Evolutionary conservation across 2,888 invertebrate genomes (phyloP), one percentile per base, ranked within the genome.

Genomic region (Ormia ochracea): DNA sequence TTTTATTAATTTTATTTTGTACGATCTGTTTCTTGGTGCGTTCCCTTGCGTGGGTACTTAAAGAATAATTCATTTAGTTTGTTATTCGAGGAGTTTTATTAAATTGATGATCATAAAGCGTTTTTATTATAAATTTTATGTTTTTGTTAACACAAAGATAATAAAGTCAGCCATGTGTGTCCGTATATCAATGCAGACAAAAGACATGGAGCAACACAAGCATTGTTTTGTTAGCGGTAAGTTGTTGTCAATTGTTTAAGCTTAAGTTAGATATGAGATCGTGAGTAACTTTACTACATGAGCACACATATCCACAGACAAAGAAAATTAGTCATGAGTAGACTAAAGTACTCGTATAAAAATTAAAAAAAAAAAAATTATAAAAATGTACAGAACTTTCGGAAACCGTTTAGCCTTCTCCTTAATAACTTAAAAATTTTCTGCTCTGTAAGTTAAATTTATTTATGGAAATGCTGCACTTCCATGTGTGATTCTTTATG

Each of bases 141-240:
- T 38, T 41, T 69, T 54, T 45, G 63, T 75, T 61, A 65, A 65
- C 36, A 28, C 36, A 38, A 43, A 33, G 17, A 63, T 36, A 61
- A 56, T 38, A 70, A 85, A 81, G 82, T 65, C 86, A 87, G 77
- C 85, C 84, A 86, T 85, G 82, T 84, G 85, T 85, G 82, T 82
- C 85, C 81, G 73, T 78, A 78, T 81, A 65, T 54, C 61, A 56
- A 7, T 28, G 36, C 54, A 54, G 58, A 65, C 58, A 66, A 69
- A 74, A 69, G 52, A 56, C 45, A 68, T 41, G 6, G 31, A 50
- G 26, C 26, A 50, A 63, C 45, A 52, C 56, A 56, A 74, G 17
- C 52, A 31, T 43, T 36, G n/a, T 28, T 68, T 36, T 52, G 56
- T 50, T 56, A 45, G 73, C 43, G 52, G 61, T 19, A 56, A 63